These are phyloP conservation scores for Pelodiscus sinensis DNA, from an alignment of 2,113 vertebrate species.

Conservation along the genomic window DNA sequence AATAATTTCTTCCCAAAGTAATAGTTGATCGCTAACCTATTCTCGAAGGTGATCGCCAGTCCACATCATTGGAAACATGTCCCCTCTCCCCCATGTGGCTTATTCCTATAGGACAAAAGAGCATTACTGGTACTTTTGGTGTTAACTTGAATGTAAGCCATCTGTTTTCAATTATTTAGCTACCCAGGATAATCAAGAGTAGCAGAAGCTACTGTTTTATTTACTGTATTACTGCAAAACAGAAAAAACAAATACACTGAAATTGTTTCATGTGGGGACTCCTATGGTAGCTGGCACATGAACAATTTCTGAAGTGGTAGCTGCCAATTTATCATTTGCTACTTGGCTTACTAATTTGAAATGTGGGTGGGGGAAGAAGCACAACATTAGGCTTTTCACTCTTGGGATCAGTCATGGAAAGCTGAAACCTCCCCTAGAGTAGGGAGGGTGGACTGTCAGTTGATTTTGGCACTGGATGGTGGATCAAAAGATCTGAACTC, in stretches of 20 bases:
- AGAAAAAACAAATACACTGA: neutral
- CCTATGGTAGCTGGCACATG: neutral
- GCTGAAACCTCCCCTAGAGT: neutral
- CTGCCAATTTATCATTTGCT: neutral
- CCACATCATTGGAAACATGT: neutral
- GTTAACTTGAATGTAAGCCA: neutral
- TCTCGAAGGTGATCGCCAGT: neutral
- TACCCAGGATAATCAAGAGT: neutral
- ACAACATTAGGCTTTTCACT: neutral
- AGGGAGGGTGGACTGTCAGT: neutral
- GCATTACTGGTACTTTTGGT: neutral
- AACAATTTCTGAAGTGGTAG: neutral
- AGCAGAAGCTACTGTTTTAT: neutral
- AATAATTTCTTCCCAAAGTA: neutral
- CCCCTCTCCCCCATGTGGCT: neutral
- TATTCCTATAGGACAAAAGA: neutral
- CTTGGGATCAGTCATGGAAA: neutral
- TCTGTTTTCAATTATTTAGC: neutral
- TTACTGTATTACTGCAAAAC: neutral
- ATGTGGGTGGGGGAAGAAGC: neutral
- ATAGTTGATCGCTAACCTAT: neutral
- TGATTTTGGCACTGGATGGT: neutral
- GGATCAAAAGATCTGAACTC: neutral
- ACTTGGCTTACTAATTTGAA: neutral
- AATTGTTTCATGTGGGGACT: neutral